Conservation (phyloP, 2,113 vertebrate species). For the Stictonetta naevosa region DNA sequence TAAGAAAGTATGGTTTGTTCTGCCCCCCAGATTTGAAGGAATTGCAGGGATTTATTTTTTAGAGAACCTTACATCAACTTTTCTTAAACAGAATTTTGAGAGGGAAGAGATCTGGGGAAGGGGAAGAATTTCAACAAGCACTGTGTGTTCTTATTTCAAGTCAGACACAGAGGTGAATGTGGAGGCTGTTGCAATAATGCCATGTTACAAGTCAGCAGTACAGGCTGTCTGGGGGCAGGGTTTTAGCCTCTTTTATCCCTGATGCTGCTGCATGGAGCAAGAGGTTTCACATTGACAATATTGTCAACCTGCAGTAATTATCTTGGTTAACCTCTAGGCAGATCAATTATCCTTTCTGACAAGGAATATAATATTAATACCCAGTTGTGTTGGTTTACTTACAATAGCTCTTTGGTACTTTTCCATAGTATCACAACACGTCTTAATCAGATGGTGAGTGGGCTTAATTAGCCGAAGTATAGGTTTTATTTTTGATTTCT, state of each 20-base stretch:
- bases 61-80: background rate
- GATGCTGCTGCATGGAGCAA: background rate
- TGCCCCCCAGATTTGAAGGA: rapidly evolving
- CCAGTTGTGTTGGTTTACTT: slow-evolving; percentile 72
- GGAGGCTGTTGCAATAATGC: rapidly evolving
- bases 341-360: slow-evolving; percentile 56
- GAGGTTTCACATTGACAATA: background rate
- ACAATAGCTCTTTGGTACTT: slow-evolving; percentile 72
- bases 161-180: rapidly evolving
- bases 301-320: slow-evolving; percentile 16
- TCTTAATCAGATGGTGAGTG: slow-evolving; percentile 82
- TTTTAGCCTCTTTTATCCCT: rapidly evolving
- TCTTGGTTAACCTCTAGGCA: slow-evolving; percentile 59
- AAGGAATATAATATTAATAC: slow-evolving; percentile 46
- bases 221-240: rapidly evolving
- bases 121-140: rapidly evolving
- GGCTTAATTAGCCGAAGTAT: slow-evolving; percentile 82
- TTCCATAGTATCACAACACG: slow-evolving; percentile 69
- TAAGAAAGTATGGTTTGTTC: background rate
- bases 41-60: background rate
- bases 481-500: slow-evolving; percentile 80
- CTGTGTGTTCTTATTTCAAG: rapidly evolving
- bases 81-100: too few species aligned
- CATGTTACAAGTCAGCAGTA: rapidly evolving
- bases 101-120: too few species aligned